These are phyloP conservation scores for Otolemur garnettii DNA, from an alignment of 2,113 vertebrate genomes.

Conservation along the genomic window DNA sequence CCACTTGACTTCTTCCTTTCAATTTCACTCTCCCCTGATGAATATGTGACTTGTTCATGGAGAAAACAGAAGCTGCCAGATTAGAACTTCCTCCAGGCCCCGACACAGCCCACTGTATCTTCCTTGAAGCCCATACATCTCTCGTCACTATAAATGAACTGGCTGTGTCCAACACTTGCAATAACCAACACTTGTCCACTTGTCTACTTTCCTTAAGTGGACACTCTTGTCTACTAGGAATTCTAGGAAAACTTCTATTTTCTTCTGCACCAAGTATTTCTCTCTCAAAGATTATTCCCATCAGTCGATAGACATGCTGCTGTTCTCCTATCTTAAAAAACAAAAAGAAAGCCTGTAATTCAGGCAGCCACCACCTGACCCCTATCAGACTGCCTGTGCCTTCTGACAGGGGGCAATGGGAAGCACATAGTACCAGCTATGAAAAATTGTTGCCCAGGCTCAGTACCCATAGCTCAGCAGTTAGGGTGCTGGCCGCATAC, in stretches of 20 bases:
- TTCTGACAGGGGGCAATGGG: background rate
- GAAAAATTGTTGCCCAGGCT: background rate
- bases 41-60: background rate
- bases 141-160: background rate
- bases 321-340: background rate
- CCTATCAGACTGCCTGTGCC: background rate
- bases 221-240: background rate
- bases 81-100: background rate
- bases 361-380: background rate
- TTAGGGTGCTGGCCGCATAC: too few relatives aligned
- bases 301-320: background rate
- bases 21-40: background rate
- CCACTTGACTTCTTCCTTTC: background rate
- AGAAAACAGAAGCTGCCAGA: background rate
- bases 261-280: background rate
- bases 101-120: background rate
- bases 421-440: background rate
- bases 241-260: background rate
- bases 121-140: background rate
- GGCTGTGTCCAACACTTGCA: background rate
- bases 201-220: too few relatives aligned
- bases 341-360: background rate
- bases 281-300: slow-evolving; percentile 37
- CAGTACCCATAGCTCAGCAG: too few relatives aligned
- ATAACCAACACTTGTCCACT: background rate